Conservation (phyloP, 2,113 vertebrate genomes). For the Tenebrosternarchus preto region DNA sequence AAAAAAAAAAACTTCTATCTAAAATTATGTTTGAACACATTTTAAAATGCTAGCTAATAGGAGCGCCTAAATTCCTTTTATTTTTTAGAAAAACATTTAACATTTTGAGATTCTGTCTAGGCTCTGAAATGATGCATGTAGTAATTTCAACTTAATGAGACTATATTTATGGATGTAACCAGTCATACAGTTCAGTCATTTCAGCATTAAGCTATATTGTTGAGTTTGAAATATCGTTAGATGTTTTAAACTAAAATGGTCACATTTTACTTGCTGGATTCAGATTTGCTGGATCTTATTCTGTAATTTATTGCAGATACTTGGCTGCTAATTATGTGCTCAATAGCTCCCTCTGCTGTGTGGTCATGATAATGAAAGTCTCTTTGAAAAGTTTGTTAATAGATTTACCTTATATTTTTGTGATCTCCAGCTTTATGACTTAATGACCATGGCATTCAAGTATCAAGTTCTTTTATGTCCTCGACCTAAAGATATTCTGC, state of each 20-base stretch:
- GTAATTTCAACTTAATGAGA: too few species aligned
- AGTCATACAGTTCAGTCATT: too few species aligned
- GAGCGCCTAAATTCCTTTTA: too few species aligned
- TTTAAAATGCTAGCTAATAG: too few species aligned
- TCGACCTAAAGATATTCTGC: constrained; percentile 89
- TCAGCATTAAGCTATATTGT: too few species aligned
- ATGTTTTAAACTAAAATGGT: neutral
- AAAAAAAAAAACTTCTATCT: too few species aligned
- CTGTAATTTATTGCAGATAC: neutral
- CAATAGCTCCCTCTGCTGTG: constrained; percentile 64
- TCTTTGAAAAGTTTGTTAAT: neutral
- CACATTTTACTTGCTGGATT: neutral
- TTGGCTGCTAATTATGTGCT: neutral
- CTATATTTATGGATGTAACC: too few species aligned
- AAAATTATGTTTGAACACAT: too few species aligned
- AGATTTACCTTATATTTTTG: constrained; percentile 15
- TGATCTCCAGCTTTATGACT: constrained; percentile 87
- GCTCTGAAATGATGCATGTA: too few species aligned
- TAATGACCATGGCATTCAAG: constrained; percentile 99
- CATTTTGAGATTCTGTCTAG: too few species aligned
- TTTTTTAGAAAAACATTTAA: too few species aligned
- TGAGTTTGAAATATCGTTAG: neutral
- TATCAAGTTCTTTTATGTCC: constrained; percentile 95
- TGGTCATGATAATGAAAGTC: neutral
- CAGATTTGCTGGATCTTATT: neutral